Evolutionary conservation across 1,140 invertebrate genomes (phyloP).

Genomic region (Musca vetustissima): DNA sequence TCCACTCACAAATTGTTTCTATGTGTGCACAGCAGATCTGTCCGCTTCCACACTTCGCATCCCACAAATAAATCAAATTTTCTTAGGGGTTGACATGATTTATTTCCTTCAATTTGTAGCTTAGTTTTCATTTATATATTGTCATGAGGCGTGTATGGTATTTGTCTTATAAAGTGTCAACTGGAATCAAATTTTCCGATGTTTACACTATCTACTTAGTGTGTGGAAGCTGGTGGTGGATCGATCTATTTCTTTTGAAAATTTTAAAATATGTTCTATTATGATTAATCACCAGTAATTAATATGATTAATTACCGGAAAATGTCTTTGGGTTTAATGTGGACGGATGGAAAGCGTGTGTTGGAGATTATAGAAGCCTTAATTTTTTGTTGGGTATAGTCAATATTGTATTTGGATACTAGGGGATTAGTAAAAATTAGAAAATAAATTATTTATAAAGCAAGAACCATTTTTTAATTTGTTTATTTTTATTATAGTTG

Average conservation of each 20-base stretch:
- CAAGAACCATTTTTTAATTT: no score
- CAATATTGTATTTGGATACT: no score
- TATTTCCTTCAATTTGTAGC: slow-evolving; percentile 7
- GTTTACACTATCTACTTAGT: not conserved
- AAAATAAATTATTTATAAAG: no score
- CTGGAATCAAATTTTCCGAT: not conserved
- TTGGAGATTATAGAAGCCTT: slow-evolving; percentile 3
- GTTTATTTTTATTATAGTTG: no score
- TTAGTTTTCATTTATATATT: slow-evolving; percentile 5
- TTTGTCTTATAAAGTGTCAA: slow-evolving; percentile 17
- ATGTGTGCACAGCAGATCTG: no score
- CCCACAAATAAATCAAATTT: no score
- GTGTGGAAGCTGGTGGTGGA: no score
- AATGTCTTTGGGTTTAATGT: not conserved
- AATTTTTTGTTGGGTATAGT: no score
- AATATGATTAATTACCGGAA: slow-evolving; percentile 7
- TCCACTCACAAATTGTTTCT: no score
- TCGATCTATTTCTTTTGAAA: not conserved
- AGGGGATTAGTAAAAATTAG: no score
- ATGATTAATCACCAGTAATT: slow-evolving; percentile 18
- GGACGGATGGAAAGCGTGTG: slow-evolving; percentile 11
- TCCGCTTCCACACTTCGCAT: no score
- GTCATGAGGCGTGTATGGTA: slow-evolving; percentile 7
- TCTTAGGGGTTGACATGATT: slow-evolving; percentile 22
- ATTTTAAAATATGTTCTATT: not conserved